These are phyloP conservation scores for Erythrocercus mccallii DNA, from an alignment of 2,113 vertebrate genomes.

Conservation along the genomic window DNA sequence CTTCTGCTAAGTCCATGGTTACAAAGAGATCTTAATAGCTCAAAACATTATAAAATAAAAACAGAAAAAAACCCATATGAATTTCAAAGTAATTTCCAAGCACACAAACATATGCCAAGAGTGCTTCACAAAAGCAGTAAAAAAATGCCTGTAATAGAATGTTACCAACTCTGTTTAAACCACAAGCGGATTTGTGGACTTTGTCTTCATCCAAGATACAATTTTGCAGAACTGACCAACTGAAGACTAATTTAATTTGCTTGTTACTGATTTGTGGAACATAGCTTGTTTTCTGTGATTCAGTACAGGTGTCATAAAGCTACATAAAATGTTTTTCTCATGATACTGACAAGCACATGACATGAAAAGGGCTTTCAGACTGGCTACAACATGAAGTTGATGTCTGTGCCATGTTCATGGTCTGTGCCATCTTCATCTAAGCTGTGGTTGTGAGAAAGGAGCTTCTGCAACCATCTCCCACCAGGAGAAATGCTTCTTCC, in stretches of 20 bases:
- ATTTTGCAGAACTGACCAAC: not conserved
- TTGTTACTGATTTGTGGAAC: not conserved
- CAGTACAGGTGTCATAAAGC: not conserved
- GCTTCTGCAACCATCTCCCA: not conserved
- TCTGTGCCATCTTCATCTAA: not conserved
- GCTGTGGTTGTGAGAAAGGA: not conserved
- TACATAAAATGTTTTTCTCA: not conserved
- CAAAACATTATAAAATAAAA: not conserved
- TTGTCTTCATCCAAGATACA: not conserved
- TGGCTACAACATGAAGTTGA: not conserved
- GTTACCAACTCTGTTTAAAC: not conserved
- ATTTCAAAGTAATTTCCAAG: not conserved
- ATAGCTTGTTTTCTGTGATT: not conserved
- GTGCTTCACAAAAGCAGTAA: not conserved
- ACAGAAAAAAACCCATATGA: fast-evolving
- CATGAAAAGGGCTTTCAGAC: not conserved
- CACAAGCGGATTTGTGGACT: not conserved
- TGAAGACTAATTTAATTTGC: not conserved
- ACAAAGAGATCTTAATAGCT: not conserved
- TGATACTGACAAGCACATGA: not conserved
- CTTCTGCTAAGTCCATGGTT: not conserved
- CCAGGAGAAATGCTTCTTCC: not conserved
- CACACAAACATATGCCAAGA: not conserved
- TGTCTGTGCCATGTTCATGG: not conserved
- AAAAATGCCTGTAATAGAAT: not conserved